A percentile compares a stretch with the other conserved stretches of the same genome.
Evolutionary conservation across 2,113 vertebrate genomes (phyloP).

Genomic region (Turdus rufiventris): DNA sequence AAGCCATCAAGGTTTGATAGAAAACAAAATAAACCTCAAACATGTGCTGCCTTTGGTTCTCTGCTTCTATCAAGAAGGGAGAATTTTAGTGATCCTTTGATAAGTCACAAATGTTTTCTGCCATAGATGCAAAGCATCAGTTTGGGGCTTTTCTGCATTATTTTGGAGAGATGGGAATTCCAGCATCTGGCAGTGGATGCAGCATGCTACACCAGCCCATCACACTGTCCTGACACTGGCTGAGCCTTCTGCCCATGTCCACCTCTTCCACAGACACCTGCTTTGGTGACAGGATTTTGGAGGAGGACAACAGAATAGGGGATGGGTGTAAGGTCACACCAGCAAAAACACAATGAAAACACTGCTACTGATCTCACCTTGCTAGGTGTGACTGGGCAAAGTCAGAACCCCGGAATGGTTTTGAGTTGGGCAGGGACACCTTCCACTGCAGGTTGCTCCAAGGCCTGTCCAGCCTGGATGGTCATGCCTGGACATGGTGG

Average conservation of each 20-base stretch:
- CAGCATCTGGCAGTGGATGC: background rate
- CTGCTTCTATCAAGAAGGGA: background rate
- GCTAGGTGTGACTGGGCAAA: background rate
- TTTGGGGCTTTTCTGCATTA: background rate
- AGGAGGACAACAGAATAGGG: fast-evolving
- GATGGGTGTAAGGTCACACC: background rate
- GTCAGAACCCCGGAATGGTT: background rate
- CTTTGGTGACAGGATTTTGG: background rate
- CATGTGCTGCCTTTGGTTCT: background rate
- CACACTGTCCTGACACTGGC: fast-evolving
- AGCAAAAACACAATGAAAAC: background rate
- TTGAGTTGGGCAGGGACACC: background rate
- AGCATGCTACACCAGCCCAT: fast-evolving
- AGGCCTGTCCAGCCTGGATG: background rate
- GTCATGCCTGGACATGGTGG: background rate
- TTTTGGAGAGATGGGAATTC: background rate
- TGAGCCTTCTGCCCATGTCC: background rate
- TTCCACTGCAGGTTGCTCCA: background rate
- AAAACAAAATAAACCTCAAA: background rate
- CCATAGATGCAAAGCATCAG: background rate
- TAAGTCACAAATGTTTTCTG: background rate
- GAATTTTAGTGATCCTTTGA: background rate
- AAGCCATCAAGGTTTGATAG: background rate
- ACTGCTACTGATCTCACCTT: background rate
- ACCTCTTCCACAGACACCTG: background rate